These are phyloP conservation scores for Coptotermes formosanus DNA, from an alignment of 1,140 invertebrate genomes.

Conservation along the genomic window DNA sequence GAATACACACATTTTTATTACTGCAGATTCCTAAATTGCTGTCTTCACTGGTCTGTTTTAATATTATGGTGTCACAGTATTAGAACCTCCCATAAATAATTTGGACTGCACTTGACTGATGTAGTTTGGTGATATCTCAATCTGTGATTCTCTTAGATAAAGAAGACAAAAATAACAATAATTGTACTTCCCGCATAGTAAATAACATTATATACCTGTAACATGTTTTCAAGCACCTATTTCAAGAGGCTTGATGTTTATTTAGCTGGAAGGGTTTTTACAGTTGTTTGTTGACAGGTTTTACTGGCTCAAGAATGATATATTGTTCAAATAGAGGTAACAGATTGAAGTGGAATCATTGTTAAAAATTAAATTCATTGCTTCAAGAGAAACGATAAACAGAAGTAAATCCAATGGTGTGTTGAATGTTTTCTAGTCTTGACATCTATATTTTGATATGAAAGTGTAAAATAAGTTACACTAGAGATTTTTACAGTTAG, in stretches of 20 bases:
- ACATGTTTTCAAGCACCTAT: background rate
- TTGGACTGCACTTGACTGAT: background rate
- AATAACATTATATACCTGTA: background rate
- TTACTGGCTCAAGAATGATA: background rate
- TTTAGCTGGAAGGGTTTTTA: background rate
- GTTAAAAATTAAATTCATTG: background rate
- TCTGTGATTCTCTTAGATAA: slow-evolving; percentile 16
- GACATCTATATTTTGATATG: slow-evolving; percentile 11
- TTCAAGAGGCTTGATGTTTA: background rate
- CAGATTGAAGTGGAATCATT: background rate
- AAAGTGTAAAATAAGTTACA: slow-evolving; percentile 17
- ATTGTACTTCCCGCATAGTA: slow-evolving; percentile 8
- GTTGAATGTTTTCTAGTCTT: background rate
- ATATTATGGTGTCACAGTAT: background rate
- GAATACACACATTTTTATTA: background rate
- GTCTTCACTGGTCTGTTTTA: background rate
- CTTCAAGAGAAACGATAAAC: background rate
- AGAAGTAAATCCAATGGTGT: background rate
- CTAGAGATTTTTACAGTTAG: slow-evolving; percentile 9
- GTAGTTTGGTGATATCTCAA: slow-evolving; percentile 14
- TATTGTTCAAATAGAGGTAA: background rate
- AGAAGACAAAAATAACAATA: slow-evolving; percentile 1
- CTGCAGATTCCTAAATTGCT: background rate
- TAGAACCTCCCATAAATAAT: slow-evolving; percentile 2
- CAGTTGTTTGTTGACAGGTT: background rate